Evolutionary conservation across 2,888 invertebrate species (phyloP).

Genomic region (Nomada ruficornis): DNA sequence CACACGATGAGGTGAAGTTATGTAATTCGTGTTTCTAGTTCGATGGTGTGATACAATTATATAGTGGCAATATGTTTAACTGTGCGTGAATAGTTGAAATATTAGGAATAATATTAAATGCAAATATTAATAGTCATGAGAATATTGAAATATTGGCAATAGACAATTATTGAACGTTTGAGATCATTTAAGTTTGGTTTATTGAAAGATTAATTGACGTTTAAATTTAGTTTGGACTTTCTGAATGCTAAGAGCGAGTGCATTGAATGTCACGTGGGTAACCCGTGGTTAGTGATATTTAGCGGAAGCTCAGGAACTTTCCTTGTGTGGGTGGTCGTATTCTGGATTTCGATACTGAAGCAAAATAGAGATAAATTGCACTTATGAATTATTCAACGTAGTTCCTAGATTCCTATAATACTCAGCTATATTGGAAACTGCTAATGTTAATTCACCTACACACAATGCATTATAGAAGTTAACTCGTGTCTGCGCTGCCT

Average conservation of each 20-base stretch:
- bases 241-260: not conserved
- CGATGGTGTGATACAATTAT: too few relatives aligned
- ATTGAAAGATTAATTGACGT: not conserved
- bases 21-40: too few relatives aligned
- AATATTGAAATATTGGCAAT: too few relatives aligned
- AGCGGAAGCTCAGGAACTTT: not conserved
- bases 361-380: not conserved
- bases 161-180: too few relatives aligned
- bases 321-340: not conserved
- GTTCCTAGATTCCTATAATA: slow-evolving; percentile 7
- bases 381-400: slow-evolving; percentile 13
- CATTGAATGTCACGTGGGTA: slow-evolving; percentile 4
- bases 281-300: slow-evolving; percentile 10
- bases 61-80: too few relatives aligned
- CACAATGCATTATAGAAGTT: not conserved
- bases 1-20: too few relatives aligned
- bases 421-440: slow-evolving; percentile 1
- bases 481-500: not conserved
- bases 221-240: not conserved
- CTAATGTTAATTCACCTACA: slow-evolving; percentile 12
- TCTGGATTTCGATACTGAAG: not conserved
- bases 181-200: too few relatives aligned
- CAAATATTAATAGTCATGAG: too few relatives aligned
- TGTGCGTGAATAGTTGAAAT: too few relatives aligned
- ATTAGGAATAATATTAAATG: too few relatives aligned